Evolutionary conservation across 2,888 invertebrate species (phyloP), one percentile per base, ranked within the genome.

Genomic region (Ptychoptera contaminata): DNA sequence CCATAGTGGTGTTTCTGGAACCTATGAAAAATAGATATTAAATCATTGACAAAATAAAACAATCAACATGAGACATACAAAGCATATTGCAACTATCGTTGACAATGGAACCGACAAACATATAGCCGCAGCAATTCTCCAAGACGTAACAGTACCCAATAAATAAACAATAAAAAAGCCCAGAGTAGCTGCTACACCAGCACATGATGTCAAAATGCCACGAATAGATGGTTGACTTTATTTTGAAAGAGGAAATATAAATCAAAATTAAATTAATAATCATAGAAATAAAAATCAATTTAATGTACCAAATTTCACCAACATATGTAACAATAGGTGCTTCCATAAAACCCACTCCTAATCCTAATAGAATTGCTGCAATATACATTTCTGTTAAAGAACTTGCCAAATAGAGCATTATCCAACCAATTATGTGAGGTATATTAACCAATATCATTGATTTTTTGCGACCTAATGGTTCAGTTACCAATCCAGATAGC

Each of bases 1-100:
- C 74, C 74, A 74, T 53, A 72, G 65, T 34, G 74, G 74, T 7
- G 74, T 71, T 59, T 75, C 74, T 1, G 74, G 74, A 2, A 73
- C 69, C 73, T 73, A 58, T 32, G 55, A 54, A 16, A 43, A 16
- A n/a, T 40, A 38, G 10, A 14, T 2, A 15, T 43, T 5, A 29
- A 29, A 37, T 8, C n/a, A 15, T 12, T 31, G 35, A n/a, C n/a
- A 9, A 4, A 32, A 32, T 32, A 9, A 32, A 7, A 32, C 2
- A 7, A 32, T 32, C 3, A 7, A 7, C 2, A 32, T 32, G 8
- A 39, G 32, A 64, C 67, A 61, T 58, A 74, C 73, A 56, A 73
- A 65, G 1, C 69, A 55, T 1, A 74, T 72, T 1, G 71, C 59
- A 1, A 68, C 53, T 62, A 72, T 67, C 0, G 73, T 71, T 10